Evolutionary conservation across 1,140 invertebrate species (phyloP).

Genomic region (Parapsyche elsis): DNA sequence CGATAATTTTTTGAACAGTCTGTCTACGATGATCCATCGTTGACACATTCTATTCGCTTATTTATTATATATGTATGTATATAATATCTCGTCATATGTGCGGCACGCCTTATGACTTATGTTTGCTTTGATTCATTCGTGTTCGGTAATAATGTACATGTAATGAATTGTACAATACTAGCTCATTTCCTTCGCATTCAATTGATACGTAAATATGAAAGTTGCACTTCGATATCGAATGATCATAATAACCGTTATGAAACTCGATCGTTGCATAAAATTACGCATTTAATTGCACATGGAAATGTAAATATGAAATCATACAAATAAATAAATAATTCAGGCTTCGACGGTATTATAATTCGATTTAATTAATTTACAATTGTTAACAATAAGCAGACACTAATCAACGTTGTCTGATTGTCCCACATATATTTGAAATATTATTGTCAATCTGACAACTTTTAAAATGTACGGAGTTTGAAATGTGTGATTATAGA

Average conservation of each 20-base stretch:
- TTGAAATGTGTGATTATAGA: no score
- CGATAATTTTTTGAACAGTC: constrained; percentile 4
- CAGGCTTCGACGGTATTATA: no score
- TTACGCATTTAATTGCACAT: neutral
- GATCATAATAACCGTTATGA: neutral
- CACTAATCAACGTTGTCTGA: no score
- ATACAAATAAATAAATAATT: no score
- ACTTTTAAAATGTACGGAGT: no score
- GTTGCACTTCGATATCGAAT: neutral
- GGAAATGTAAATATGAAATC: neutral
- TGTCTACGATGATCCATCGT: neutral
- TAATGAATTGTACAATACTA: neutral
- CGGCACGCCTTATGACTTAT: no score
- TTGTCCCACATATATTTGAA: no score
- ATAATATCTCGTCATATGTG: neutral
- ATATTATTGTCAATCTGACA: no score
- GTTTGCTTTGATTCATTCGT: no score
- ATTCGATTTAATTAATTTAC: no score
- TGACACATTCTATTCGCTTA: neutral
- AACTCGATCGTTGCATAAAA: neutral
- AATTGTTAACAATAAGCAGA: no score
- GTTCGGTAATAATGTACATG: no score
- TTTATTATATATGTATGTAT: neutral
- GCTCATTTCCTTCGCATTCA: neutral
- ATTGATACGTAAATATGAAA: constrained; percentile 1